A percentile compares a stretch with the other conserved stretches of the same genome.
These are phyloP conservation scores for Xyrichtys novacula DNA, from an alignment of 2,797 vertebrate species.

Conservation along the genomic window DNA sequence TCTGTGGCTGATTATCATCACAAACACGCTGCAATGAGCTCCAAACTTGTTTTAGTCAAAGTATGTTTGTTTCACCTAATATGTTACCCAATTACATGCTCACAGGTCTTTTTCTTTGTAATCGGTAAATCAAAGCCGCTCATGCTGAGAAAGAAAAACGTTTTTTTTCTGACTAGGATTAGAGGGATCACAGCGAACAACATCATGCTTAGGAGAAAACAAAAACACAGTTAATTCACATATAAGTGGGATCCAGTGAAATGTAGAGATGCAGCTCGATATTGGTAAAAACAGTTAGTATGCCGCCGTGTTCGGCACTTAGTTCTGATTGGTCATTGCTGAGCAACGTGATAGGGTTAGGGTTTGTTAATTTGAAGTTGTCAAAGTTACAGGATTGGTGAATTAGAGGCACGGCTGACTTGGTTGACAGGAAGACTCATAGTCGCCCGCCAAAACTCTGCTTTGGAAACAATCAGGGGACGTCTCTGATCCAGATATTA, in stretches of 20 bases:
- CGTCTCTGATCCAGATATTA: no score
- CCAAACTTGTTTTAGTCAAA: slow-evolving; percentile 43
- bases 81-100: slow-evolving; percentile 48
- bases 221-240: slow-evolving; percentile 9
- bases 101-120: slow-evolving; percentile 24
- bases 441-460: no score
- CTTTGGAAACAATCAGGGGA: no score
- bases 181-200: background rate
- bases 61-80: slow-evolving; percentile 40
- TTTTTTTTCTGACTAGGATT: slow-evolving; percentile 22
- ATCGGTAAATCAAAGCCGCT: slow-evolving; percentile 41
- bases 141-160: slow-evolving; percentile 42
- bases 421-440: no score
- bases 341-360: no score
- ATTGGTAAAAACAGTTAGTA: background rate
- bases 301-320: no score
- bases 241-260: background rate
- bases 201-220: slow-evolving; percentile 14
- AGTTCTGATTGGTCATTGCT: no score
- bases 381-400: no score
- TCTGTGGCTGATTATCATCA: slow-evolving; percentile 53
- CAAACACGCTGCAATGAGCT: slow-evolving; percentile 29
- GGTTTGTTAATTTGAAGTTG: no score
- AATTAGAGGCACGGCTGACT: no score
- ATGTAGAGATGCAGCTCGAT: background rate